Conservation (phyloP, 2,888 invertebrate species). For the Azorinus chamasolen region DNA sequence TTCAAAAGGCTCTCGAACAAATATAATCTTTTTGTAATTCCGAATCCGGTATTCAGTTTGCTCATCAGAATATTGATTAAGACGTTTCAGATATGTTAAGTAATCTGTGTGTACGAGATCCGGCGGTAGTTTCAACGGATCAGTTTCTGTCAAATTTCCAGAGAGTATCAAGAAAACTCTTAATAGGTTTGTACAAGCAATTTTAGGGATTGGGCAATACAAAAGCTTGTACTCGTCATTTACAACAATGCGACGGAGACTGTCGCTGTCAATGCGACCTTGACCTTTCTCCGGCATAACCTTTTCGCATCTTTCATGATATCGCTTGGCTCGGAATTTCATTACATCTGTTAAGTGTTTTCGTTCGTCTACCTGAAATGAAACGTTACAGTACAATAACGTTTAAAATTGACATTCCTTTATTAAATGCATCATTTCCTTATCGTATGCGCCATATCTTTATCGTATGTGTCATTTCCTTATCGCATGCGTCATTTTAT, state of each 20-base stretch:
- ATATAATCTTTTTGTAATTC: constrained; percentile 94
- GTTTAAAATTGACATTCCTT: too few relatives aligned
- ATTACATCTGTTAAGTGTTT: too few relatives aligned
- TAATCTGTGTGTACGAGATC: constrained; percentile 72
- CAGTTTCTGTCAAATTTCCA: constrained; percentile 85
- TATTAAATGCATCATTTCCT: too few relatives aligned
- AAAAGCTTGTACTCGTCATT: constrained; percentile 94
- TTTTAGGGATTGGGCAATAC: constrained; percentile 97
- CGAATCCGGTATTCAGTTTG: constrained; percentile 90
- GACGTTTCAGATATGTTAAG: constrained; percentile 68
- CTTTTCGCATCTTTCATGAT: too few relatives aligned
- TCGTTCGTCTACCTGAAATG: too few relatives aligned
- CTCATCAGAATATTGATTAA: constrained; percentile 81
- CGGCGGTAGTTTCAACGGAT: constrained; percentile 70
- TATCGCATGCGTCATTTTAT: too few relatives aligned
- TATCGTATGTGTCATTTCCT: too few relatives aligned
- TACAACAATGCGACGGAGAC: constrained; percentile 86
- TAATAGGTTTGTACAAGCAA: constrained; percentile 98
- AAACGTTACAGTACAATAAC: too few relatives aligned
- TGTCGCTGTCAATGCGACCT: constrained; percentile 8
- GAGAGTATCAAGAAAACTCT: constrained; percentile 94
- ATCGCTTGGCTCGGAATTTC: too few relatives aligned
- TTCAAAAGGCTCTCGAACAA: constrained; percentile 96
- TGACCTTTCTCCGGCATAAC: too few relatives aligned
- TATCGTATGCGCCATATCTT: too few relatives aligned